Conservation (phyloP, 2,113 vertebrate genomes). For the Lepisosteus osseus region DNA sequence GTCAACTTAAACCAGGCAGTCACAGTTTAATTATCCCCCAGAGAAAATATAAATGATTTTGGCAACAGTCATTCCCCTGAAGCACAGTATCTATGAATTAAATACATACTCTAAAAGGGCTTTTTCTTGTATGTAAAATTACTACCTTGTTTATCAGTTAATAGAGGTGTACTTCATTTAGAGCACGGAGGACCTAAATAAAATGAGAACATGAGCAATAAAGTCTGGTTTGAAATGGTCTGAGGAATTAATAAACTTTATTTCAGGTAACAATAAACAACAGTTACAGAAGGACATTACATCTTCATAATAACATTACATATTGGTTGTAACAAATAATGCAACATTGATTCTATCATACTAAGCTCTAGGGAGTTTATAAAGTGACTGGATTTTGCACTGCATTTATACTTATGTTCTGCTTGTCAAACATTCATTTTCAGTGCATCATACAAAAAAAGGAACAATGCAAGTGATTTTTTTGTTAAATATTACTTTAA, state of each 20-base stretch:
- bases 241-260: constrained; percentile 78
- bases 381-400: constrained; percentile 61
- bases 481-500: constrained; percentile 31
- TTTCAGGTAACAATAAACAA: constrained; percentile 92
- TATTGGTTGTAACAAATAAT: constrained; percentile 87
- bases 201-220: no score
- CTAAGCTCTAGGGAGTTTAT: constrained; percentile 69
- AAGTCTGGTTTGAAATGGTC: not conserved
- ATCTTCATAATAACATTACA: constrained; percentile 92
- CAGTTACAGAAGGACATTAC: constrained; percentile 91
- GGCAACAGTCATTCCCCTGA: no score
- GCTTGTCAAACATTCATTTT: constrained; percentile 68
- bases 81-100: no score
- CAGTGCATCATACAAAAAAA: constrained; percentile 75
- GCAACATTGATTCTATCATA: constrained; percentile 77
- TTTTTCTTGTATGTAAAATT: no score
- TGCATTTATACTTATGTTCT: constrained; percentile 67
- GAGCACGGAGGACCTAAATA: no score
- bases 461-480: constrained; percentile 50
- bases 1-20: no score
- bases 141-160: no score
- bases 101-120: no score
- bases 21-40: no score
- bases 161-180: no score
- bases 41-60: no score